phyloP scores from a whole-genome alignment of 2,113 vertebrate species.

The Pygoscelis adeliae region DNA sequence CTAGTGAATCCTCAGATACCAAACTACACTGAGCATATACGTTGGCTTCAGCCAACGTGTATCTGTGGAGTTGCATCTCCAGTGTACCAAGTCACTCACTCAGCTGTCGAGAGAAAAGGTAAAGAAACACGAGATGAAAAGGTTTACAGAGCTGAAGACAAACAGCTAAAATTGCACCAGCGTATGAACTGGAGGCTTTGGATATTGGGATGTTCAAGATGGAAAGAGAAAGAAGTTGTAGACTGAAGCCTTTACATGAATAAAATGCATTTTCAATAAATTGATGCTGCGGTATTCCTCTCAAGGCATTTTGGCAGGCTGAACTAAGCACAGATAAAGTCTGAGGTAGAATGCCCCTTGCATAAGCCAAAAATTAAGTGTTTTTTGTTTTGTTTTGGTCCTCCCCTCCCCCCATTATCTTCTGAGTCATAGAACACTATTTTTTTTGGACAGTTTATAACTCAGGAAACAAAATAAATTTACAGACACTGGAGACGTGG shows the following conservation, averaged over 20 bases:
- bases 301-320: background rate
- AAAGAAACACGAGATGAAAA: background rate
- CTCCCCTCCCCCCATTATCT: background rate
- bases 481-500: background rate
- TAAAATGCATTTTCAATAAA: background rate
- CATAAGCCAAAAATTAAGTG: background rate
- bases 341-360: background rate
- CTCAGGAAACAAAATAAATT: background rate
- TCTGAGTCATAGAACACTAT: background rate
- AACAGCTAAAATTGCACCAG: background rate
- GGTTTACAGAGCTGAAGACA: background rate
- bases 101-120: background rate
- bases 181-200: background rate
- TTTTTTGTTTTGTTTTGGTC: background rate
- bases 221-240: background rate
- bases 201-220: background rate
- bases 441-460: background rate
- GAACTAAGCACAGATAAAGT: background rate
- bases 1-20: background rate
- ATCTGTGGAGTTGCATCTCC: background rate
- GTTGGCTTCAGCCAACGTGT: background rate
- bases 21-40: background rate
- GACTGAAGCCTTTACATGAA: background rate
- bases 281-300: background rate
- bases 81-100: background rate